A percentile compares a stretch with the other conserved stretches of the same genome.
Evolutionary conservation across 2,888 invertebrate genomes (phyloP).

Genomic region (Hesperia comma): DNA sequence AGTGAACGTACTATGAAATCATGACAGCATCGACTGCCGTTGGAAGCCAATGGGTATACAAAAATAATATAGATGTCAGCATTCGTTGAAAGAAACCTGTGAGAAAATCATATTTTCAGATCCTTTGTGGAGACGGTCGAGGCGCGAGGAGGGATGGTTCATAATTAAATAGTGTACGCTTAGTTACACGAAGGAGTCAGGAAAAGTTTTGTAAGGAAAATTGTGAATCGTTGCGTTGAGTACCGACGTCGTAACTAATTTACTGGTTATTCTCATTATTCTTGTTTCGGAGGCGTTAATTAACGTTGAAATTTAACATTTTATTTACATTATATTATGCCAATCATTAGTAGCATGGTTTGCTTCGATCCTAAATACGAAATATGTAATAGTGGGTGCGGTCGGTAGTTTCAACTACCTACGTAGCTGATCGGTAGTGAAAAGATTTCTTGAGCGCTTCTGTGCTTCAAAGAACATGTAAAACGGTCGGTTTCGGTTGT

Average conservation of each 20-base stretch:
- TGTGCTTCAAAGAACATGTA: too few species aligned
- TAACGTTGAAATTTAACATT: conserved; percentile 37
- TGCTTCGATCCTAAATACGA: too few species aligned
- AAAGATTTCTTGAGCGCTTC: too few species aligned
- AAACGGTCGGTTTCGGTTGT: too few species aligned
- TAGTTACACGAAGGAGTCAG: conserved; percentile 62
- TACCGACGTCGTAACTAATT: conserved; percentile 55
- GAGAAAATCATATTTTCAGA: conserved; percentile 55
- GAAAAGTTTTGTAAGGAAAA: conserved; percentile 57
- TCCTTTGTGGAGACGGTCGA: conserved; percentile 49
- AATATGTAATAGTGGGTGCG: too few species aligned
- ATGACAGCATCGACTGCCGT: too few species aligned
- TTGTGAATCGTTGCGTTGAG: conserved; percentile 51
- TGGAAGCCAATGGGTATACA: too few species aligned
- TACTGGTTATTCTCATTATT: conserved; percentile 53
- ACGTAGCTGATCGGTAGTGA: too few species aligned
- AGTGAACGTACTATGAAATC: too few species aligned
- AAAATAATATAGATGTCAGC: not conserved
- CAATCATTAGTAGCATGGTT: too few species aligned
- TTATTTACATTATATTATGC: conserved; percentile 27
- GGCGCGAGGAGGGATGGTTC: conserved; percentile 51
- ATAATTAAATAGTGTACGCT: conserved; percentile 75
- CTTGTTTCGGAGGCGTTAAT: conserved; percentile 48
- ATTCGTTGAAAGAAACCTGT: conserved; percentile 51
- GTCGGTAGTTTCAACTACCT: too few species aligned